A percentile compares a stretch with the other conserved stretches of the same genome.
These are phyloP conservation scores for Cromileptes altivelis DNA, from an alignment of 2,113 vertebrate species.

Conservation along the genomic window DNA sequence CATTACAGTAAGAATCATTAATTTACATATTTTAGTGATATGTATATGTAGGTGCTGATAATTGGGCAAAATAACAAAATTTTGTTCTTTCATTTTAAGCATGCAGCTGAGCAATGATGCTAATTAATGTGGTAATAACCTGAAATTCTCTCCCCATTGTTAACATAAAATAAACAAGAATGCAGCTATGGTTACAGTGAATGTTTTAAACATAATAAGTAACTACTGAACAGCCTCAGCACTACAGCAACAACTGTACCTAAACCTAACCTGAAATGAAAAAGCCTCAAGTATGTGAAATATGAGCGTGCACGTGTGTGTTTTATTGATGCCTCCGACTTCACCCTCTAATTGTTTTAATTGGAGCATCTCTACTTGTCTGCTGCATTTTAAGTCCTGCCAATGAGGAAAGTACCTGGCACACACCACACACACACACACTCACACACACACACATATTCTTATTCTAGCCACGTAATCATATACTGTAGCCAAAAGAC, in stretches of 20 bases:
- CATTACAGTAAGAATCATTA: not conserved
- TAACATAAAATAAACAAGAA: not conserved
- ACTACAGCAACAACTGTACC: not conserved
- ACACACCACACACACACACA: constrained; percentile 20
- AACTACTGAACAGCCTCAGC: not conserved
- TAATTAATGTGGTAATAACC: not conserved
- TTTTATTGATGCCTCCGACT: constrained; percentile 15
- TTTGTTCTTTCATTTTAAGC: not conserved
- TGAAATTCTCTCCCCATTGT: not conserved
- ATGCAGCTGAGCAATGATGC: not conserved
- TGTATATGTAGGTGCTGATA: not conserved
- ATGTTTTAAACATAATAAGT: not conserved
- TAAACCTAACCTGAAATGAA: constrained; percentile 11
- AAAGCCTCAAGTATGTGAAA: constrained; percentile 49
- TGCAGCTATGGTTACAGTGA: not conserved
- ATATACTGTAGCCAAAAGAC: constrained; percentile 39
- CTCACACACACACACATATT: constrained; percentile 28
- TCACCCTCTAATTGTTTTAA: constrained; percentile 64
- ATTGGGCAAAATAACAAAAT: not conserved
- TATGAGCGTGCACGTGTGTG: constrained; percentile 4
- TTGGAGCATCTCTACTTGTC: constrained; percentile 47
- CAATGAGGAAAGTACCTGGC: constrained; percentile 68
- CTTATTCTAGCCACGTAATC: constrained; percentile 41
- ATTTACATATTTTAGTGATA: not conserved
- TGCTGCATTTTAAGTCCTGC: constrained; percentile 35